A percentile compares a stretch with the other conserved stretches of the same genome.
Conservation (phyloP, 1,140 invertebrate species). For the Brachionus plicatilis region DNA sequence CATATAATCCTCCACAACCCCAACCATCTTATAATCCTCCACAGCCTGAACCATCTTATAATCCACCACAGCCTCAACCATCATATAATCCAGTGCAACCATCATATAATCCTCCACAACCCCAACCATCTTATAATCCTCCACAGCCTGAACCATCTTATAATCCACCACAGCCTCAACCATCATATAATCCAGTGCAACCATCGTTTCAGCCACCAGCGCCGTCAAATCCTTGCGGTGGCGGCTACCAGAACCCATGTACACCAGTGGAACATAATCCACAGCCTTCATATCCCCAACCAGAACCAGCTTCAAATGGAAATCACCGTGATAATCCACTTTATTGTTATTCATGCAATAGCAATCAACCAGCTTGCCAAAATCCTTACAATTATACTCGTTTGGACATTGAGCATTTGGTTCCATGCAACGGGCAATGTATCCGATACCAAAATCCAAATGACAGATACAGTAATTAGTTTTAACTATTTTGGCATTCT, state of each 20-base stretch:
- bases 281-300: background rate
- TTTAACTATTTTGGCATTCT: background rate
- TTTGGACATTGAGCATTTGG: conserved; percentile 12
- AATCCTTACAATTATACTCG: background rate
- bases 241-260: background rate
- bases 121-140: background rate
- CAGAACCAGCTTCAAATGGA: background rate
- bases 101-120: background rate
- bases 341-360: conserved; percentile 34
- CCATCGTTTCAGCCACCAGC: background rate
- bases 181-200: background rate
- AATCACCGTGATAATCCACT: conserved; percentile 27
- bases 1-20: background rate
- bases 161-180: background rate
- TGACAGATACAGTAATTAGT: conserved; percentile 14
- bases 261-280: background rate
- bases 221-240: background rate
- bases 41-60: background rate
- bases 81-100: background rate
- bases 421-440: conserved; percentile 36
- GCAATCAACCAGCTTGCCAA: conserved; percentile 15
- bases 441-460: conserved; percentile 37
- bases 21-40: background rate
- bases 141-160: background rate
- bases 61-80: background rate